Base-by-base conservation (phyloP, 2,888 invertebrate species). In the Tenodera sinensis region DNA sequence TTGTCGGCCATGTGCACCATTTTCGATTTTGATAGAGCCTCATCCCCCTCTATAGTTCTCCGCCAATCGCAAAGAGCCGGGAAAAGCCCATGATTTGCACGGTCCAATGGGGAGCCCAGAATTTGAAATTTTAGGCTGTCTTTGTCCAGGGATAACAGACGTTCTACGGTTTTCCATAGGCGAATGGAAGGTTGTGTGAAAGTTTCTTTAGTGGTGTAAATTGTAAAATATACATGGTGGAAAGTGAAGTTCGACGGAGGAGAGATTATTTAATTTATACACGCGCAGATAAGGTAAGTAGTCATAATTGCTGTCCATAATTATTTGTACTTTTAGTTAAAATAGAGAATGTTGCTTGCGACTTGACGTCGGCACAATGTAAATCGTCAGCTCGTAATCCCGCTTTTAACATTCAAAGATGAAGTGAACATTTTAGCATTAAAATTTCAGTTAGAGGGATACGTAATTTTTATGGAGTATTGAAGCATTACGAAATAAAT, bases 251-350 rank as follows among this genome's bases (percentile, higher is more conserved):
- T 94, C 96, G 95, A 94, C 95, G 95, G 92, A 93, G 94, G 93
- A 94, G 95, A 94, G 96, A 95, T 94, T 95, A 95, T 94, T 95
- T 95, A 94, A 95, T 95, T 93, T 95, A 95, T 93, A 93, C 94
- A 92, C 94, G 94, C 94, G 96, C 95, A 94, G 95, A 95, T 95
- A 95, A 95, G 94, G 96, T 96, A 94, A 96, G 96, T 96, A 81
- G 9, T 54, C 28, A 30, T 28, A 84, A 27, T 71, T 85, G 84
- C 83, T 89, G 84, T 34, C 87, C 84, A 54, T 20, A 47, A 54
- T 83, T n/a, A 42, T 15, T 14, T 83, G 28, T 89, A 54, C 71
- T 87, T 87, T 88, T 85, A 71, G 84, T 87, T 84, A 89, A 89
- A 71, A 85, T 85, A 87, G 25, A 25, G 54, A 20, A 20, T 71